Conservation (phyloP, 2,888 invertebrate species). For the Mesorhabditis belari region DNA sequence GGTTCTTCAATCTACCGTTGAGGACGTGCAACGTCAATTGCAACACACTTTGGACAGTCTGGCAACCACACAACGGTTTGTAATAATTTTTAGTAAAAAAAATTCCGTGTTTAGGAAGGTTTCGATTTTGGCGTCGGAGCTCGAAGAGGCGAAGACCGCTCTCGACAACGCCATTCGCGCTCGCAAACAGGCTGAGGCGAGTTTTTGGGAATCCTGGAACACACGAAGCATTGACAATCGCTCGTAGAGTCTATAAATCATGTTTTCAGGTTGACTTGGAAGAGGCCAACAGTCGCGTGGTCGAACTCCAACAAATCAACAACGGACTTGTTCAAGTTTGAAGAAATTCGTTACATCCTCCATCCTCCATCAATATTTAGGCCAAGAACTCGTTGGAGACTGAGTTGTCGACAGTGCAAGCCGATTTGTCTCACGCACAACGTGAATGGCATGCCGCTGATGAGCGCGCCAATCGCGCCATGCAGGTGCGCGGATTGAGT, state of each 20-base stretch:
- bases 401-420: slow-evolving; percentile 65
- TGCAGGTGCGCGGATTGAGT: too few relatives aligned
- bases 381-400: slow-evolving; percentile 62
- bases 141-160: slow-evolving; percentile 70
- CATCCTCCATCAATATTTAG: too few relatives aligned
- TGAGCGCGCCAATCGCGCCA: slow-evolving; percentile 83
- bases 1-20: slow-evolving; percentile 88
- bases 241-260: background rate
- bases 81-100: too few relatives aligned
- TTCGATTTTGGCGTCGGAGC: slow-evolving; percentile 34
- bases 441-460: slow-evolving; percentile 74
- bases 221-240: background rate
- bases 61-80: slow-evolving; percentile 79
- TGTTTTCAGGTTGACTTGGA: background rate
- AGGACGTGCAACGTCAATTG: slow-evolving; percentile 85
- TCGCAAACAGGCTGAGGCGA: slow-evolving; percentile 71
- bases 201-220: slow-evolving; percentile 13
- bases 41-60: slow-evolving; percentile 86
- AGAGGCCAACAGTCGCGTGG: background rate
- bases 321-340: slow-evolving; percentile 70
- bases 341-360: background rate
- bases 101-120: background rate
- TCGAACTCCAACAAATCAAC: slow-evolving; percentile 57
- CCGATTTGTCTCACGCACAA: slow-evolving; percentile 87
- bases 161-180: slow-evolving; percentile 72